A percentile compares a stretch with the other conserved stretches of the same genome.
Conservation (phyloP, 2,888 invertebrate species). For the Tineola bisselliella region DNA sequence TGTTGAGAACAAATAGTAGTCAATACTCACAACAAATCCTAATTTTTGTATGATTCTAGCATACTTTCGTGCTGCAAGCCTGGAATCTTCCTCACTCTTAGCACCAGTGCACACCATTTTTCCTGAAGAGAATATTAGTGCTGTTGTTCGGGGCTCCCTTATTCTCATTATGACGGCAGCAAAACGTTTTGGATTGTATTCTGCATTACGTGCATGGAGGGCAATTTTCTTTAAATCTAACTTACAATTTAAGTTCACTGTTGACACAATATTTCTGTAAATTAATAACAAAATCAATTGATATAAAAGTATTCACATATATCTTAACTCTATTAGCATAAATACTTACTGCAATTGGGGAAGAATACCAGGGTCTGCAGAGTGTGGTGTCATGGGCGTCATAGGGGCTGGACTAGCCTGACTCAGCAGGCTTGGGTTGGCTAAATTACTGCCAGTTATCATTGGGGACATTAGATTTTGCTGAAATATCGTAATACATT, state of each 20-base stretch:
- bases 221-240: constrained; percentile 97
- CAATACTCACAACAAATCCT: constrained; percentile 75
- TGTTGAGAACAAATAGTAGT: not conserved
- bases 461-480: constrained; percentile 89
- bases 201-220: constrained; percentile 96
- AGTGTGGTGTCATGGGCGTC: constrained; percentile 92
- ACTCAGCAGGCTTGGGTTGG: constrained; percentile 70
- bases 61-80: constrained; percentile 83
- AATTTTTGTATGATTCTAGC: constrained; percentile 86
- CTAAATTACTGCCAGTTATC: constrained; percentile 69
- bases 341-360: constrained; percentile 87
- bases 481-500: constrained; percentile 41
- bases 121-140: constrained; percentile 81
- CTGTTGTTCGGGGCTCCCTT: constrained; percentile 85
- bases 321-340: not conserved
- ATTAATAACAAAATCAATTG: not conserved
- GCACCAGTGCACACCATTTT: constrained; percentile 89
- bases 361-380: constrained; percentile 92
- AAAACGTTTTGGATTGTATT: constrained; percentile 99
- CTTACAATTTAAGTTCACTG: constrained; percentile 95
- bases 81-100: constrained; percentile 81
- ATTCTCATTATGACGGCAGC: constrained; percentile 98
- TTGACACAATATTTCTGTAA: constrained; percentile 94
- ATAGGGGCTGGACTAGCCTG: constrained; percentile 81
- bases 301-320: too few relatives aligned